A percentile compares a stretch with the other conserved stretches of the same genome.
These are phyloP conservation scores for Drosophila austrosaltans DNA, from an alignment of 2,888 invertebrate species.

Conservation along the genomic window DNA sequence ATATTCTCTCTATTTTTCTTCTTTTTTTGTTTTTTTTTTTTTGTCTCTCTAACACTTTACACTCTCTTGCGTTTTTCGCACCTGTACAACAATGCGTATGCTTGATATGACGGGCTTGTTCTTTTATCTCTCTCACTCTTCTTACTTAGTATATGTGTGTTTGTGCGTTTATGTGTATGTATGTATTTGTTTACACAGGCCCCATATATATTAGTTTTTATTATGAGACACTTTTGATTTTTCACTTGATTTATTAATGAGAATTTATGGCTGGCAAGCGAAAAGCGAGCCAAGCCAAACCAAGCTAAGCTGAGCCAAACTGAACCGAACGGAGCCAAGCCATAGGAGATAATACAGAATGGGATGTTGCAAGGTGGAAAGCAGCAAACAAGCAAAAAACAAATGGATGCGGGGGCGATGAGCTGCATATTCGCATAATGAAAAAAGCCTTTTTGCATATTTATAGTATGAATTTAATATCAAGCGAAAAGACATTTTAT, in stretches of 20 bases:
- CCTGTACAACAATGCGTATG: slow-evolving; percentile 64
- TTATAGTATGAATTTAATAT: slow-evolving; percentile 42
- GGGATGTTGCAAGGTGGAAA: background rate
- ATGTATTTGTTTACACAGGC: slow-evolving; percentile 41
- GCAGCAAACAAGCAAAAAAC: no score
- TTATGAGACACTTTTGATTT: slow-evolving; percentile 75
- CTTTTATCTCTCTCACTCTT: slow-evolving; percentile 3
- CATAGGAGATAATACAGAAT: no score
- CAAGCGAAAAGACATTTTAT: slow-evolving; percentile 31
- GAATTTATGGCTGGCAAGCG: slow-evolving; percentile 63
- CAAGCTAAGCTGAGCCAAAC: background rate
- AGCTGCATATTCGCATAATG: slow-evolving; percentile 38
- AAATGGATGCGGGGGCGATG: slow-evolving; percentile 4
- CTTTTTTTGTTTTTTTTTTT: background rate
- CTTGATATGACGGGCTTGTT: slow-evolving; percentile 38
- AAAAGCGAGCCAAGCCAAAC: background rate
- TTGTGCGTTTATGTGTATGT: slow-evolving; percentile 12
- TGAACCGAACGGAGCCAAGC: no score
- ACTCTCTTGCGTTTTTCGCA: slow-evolving; percentile 39
- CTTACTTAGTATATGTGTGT: slow-evolving; percentile 11
- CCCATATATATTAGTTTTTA: slow-evolving; percentile 51
- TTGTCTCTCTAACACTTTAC: no score
- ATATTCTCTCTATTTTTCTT: slow-evolving; percentile 16
- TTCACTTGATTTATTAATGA: slow-evolving; percentile 78
- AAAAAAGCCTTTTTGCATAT: slow-evolving; percentile 43